Percentiles rank a stretch among this genome's conserved stretches.
Conservation (phyloP, 2,888 invertebrate genomes). For the Trichopria drosophilae region DNA sequence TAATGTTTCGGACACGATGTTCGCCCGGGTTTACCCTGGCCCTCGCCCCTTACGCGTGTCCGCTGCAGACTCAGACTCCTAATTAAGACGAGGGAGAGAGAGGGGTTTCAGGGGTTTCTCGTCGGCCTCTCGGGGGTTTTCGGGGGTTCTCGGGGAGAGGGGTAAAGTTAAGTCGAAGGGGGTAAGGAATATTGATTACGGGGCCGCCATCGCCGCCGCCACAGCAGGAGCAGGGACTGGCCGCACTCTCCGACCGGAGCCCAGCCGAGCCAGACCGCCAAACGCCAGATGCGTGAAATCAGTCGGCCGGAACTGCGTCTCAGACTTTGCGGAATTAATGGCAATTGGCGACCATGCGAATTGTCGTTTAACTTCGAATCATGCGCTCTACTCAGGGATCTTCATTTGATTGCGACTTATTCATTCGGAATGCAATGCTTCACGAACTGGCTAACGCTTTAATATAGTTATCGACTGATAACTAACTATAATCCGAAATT, state of each 20-base stretch:
- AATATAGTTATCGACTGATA: too few relatives aligned
- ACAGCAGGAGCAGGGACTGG: conserved; percentile 39
- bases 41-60: conserved; percentile 68
- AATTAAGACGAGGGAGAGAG: conserved; percentile 75
- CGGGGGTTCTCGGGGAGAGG: conserved; percentile 25
- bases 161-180: conserved; percentile 52
- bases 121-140: conserved; percentile 45
- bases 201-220: conserved; percentile 46
- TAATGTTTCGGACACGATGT: conserved; percentile 58
- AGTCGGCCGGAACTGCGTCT: conserved; percentile 44
- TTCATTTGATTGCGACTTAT: too few relatives aligned
- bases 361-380: too few relatives aligned
- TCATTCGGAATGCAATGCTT: too few relatives aligned
- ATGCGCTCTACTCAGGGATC: too few relatives aligned
- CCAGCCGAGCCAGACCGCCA: conserved; percentile 48
- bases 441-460: too few relatives aligned
- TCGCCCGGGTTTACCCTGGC: conserved; percentile 42
- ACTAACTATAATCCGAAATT: too few relatives aligned
- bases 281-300: conserved; percentile 55
- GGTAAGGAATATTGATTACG: conserved; percentile 60
- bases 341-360: too few relatives aligned
- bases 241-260: conserved; percentile 40
- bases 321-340: conserved; percentile 47
- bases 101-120: conserved; percentile 52
- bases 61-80: conserved; percentile 83